These are phyloP conservation scores for Troides oblongomaculatus DNA, from an alignment of 2,888 invertebrate genomes.

Conservation along the genomic window DNA sequence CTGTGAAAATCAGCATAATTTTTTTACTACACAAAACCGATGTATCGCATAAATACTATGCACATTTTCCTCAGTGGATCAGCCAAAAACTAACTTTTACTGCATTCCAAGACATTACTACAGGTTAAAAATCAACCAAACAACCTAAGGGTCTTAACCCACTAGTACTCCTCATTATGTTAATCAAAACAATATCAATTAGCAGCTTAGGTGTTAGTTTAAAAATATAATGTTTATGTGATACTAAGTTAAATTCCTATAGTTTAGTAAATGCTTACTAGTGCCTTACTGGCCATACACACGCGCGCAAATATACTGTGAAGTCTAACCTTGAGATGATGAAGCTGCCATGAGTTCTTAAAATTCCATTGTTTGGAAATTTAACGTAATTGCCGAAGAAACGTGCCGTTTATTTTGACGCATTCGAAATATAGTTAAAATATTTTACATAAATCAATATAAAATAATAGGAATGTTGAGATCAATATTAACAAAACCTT, in stretches of 20 bases:
- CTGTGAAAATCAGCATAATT: background rate
- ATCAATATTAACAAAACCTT: conserved; percentile 2
- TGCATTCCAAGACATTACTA: background rate
- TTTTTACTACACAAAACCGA: background rate
- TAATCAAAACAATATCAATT: conserved; percentile 7
- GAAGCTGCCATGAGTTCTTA: conserved; percentile 7
- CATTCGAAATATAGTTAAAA: conserved; percentile 7
- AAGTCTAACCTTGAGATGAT: background rate
- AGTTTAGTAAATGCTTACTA: conserved; percentile 31
- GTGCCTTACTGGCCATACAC: conserved; percentile 28
- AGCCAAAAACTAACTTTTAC: conserved; percentile 6
- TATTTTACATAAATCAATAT: conserved; percentile 7
- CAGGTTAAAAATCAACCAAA: conserved; percentile 11
- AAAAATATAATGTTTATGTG: conserved; percentile 19
- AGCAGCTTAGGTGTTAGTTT: conserved; percentile 18
- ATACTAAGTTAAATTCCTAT: conserved; percentile 28
- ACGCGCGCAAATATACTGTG: conserved; percentile 3
- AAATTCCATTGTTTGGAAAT: background rate
- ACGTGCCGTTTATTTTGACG: conserved; percentile 1
- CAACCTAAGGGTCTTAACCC: conserved; percentile 28
- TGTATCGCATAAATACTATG: too few species aligned
- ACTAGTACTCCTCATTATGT: conserved; percentile 28
- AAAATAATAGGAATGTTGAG: conserved; percentile 24
- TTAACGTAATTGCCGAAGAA: conserved; percentile 11
- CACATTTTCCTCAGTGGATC: conserved; percentile 8